Evolutionary conservation across 2,797 vertebrate genomes (phyloP), one percentile per base, ranked within the genome.

Genomic region (Macrochelys suwanniensis): DNA sequence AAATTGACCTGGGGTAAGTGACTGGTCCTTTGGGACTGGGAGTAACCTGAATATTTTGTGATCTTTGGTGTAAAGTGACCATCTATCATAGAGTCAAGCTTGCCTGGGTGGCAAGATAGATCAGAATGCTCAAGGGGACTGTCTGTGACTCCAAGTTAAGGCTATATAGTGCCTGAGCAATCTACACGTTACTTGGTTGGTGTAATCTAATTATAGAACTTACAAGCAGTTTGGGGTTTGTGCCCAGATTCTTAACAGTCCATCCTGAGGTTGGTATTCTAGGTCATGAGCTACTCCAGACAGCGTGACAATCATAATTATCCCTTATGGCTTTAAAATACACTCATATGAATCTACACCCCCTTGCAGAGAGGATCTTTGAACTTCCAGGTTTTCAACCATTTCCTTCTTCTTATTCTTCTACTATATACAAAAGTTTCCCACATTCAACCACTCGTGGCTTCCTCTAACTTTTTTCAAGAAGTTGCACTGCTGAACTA

Each of bases 301-400:
- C 4, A 37, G 61, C 17, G 17, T 68, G 71, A 54, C 2, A 0
- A 1, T 93, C 89, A 82, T 87, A 88, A 56, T 42, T 51, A n/a
- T 21, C 15, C 2, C 33, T 90, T 45, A 42, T 49, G 54, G 49
- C 4, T 26, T 68, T 56, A 11, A 54, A 77, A 3, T 77, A 85
- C 4, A 89, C 11, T 33, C 82, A 76, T 6, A 45, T 6, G 81
- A 86, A 68, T 53, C 16, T 90, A 59, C 12, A 92, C 33, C 3
- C 42, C 65, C 85, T 87, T 65, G 53, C 80, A 85, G 56, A 94
- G 91, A 33, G 6, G 10, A 91, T 42, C 33, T 45, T 47, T 74
- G 10, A 90, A 87, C 42, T 87, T 92, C 21, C 68, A 95, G 78
- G 33, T 89, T 85, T 96, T 93, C 84, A 89, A 82, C 74, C 82